Evolutionary conservation across 1,140 invertebrate genomes (phyloP).

Genomic region (Phocides pigmalion): DNA sequence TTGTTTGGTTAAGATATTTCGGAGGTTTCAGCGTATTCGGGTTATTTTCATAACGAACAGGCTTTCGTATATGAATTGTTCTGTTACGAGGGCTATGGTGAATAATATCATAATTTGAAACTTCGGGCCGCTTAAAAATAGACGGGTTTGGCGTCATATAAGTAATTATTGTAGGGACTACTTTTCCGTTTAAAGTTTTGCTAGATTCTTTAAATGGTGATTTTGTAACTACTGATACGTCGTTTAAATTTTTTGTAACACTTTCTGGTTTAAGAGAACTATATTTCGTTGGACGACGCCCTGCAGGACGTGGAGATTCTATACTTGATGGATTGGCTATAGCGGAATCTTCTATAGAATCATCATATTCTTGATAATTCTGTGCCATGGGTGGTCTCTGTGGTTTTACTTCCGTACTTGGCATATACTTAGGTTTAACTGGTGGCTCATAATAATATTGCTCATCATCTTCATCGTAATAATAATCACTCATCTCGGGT

Average conservation of each 20-base stretch:
- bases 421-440: constrained; percentile 85
- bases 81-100: constrained; percentile 59
- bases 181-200: constrained; percentile 58
- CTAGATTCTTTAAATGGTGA: constrained; percentile 57
- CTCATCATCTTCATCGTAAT: constrained; percentile 83
- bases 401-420: constrained; percentile 84
- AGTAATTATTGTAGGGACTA: constrained; percentile 57
- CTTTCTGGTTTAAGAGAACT: constrained; percentile 51
- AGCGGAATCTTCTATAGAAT: constrained; percentile 54
- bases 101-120: constrained; percentile 64
- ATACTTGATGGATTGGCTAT: constrained; percentile 44
- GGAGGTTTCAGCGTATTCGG: constrained; percentile 66
- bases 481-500: constrained; percentile 83
- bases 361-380: constrained; percentile 82
- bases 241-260: constrained; percentile 67
- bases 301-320: constrained; percentile 36
- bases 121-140: constrained; percentile 60
- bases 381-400: constrained; percentile 80
- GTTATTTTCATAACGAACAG: constrained; percentile 49
- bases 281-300: constrained; percentile 49
- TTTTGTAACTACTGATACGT: constrained; percentile 70
- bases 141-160: constrained; percentile 42
- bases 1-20: constrained; percentile 80
- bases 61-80: constrained; percentile 64
- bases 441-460: constrained; percentile 83